Conservation (phyloP, 2,888 invertebrate species). For the Pemphredon lugubris region DNA sequence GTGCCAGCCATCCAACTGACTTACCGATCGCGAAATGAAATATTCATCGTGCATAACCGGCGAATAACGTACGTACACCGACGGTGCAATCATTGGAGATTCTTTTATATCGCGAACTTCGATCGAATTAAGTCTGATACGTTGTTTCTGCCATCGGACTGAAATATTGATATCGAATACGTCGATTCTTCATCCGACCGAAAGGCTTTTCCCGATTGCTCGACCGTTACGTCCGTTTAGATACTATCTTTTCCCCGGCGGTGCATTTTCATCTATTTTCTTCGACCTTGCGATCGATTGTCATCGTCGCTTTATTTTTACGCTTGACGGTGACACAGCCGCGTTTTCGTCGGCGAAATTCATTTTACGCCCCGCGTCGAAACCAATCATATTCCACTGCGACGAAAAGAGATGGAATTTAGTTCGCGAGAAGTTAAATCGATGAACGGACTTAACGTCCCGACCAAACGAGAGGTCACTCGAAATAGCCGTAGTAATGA, state of each 20-base stretch:
- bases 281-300: not conserved
- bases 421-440: too few species aligned
- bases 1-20: too few species aligned
- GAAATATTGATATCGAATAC: constrained; percentile 31
- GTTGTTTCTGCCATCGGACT: not conserved
- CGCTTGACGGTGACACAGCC: not conserved
- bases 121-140: constrained; percentile 6
- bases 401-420: too few species aligned
- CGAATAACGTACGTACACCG: too few species aligned
- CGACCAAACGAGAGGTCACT: not conserved
- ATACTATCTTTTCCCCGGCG: not conserved
- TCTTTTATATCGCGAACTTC: not conserved
- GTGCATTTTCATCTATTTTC: not conserved
- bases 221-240: constrained; percentile 1
- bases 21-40: not conserved
- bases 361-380: too few species aligned
- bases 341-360: not conserved
- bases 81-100: too few species aligned
- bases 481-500: not conserved
- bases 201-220: constrained; percentile 1
- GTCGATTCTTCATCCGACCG: constrained; percentile 17
- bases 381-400: too few species aligned
- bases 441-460: too few species aligned
- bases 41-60: too few species aligned
- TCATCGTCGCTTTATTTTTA: not conserved